Evolutionary conservation across 2,113 vertebrate genomes (phyloP), one percentile per base, ranked within the genome.

Genomic region (Orthonyx spaldingii): DNA sequence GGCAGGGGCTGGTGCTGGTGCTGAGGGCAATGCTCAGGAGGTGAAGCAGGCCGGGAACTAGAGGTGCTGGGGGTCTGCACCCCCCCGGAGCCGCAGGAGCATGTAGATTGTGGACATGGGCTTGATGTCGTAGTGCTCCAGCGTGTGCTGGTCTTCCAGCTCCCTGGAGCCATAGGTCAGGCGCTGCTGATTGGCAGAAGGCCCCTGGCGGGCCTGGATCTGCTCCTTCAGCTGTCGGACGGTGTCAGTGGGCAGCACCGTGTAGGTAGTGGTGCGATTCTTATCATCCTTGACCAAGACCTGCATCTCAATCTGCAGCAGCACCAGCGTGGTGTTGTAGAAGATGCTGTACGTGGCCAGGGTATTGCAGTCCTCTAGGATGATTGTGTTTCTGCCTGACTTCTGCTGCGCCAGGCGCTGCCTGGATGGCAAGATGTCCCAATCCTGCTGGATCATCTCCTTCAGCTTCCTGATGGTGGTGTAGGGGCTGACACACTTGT

Each of bases 371-470:
- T 90, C 63, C 53, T 92, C 23, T 14, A 96, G 94, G 27, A 5
- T 6, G 20, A 7, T 0, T 23, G 1, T 1, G 41, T 0, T 32
- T 6, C 14, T 26, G 17, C 13, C 16, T 0, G 9, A 1, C 13
- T 84, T 28, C 78, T 92, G 82, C 42, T 9, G 57, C 0, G 41
- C 55, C 83, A 97, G 76, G 56, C 79, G 76, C 88, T 97, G 96
- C 6, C 0, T 44, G 59, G 77, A 81, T 15, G 3, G 1, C 0
- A 71, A 7, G 55, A 96, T 94, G 55, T 7, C 42, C 92, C 88
- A 93, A 0, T 0, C 2, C 27, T 32, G 11, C 35, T 57, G 3
- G 1, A 96, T 93, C 30, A 5, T 1, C 8, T 55, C 21, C 86
- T 96, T 96, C 90, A 97, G 83, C 30, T 86, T 3, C 79, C 13